Evolutionary conservation across 2,888 invertebrate species (phyloP), one percentile per base, ranked within the genome.

Genomic region (Chrysina gloriosa): DNA sequence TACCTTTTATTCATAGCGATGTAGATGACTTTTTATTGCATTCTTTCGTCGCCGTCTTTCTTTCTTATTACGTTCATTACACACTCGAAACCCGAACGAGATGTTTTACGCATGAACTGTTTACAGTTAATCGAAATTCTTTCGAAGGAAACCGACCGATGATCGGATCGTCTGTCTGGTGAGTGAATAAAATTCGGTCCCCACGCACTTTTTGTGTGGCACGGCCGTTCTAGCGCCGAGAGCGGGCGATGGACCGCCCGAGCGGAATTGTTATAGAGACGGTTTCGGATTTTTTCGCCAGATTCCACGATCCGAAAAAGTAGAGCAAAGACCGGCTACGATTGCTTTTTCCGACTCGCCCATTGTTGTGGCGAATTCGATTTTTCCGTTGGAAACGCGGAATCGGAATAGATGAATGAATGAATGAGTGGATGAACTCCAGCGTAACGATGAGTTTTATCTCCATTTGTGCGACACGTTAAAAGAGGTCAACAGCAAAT

Each of bases 351-450:
- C 9, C 45, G 19, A 21, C 9, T n/a, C n/a, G n/a, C n/a, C 21
- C 21, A 45, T 45, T 45, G 54, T 21, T 36, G 54, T 36, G 36
- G 45, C 45, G 45, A 36, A 31, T 54, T 54, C 85, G 85, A 84
- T 84, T 84, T 84, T 84, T 84, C 84, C 84, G 82, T 84, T 84
- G 84, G 84, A 83, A 82, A 81, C 83, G 82, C 83, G 84, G 84
- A 83, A 42, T 45, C n/a, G 45, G 7, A n/a, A 45, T 45, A 21
- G 21, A 45, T 45, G 45, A 45, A 45, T 21, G 19, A 45, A 7
- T 21, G 45, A 21, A 45, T 16, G 45, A 16, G 21, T 45, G n/a
- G 7, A 31, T n/a, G n/a, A n/a, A n/a, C n/a, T n/a, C n/a, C 31
- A 45, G 7, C n/a, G 45, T 45, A 45, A 45, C 45, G 45, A 19